phyloP scores from a whole-genome alignment of 2,797 vertebrate species.

The Sandelia bainsii region DNA sequence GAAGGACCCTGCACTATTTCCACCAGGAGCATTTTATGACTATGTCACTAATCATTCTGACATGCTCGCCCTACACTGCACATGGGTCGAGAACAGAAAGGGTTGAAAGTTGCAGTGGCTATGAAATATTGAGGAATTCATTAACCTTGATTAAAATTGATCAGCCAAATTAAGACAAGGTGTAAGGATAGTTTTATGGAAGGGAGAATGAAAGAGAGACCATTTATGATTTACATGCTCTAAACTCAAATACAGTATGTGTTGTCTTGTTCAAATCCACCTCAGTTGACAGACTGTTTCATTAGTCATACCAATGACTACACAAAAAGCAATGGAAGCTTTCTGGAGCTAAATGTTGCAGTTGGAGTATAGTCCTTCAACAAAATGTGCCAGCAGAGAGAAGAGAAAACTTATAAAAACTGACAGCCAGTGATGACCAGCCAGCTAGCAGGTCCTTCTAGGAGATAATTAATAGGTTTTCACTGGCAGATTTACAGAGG shows the following conservation, averaged over 20 bases:
- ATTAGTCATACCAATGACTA: conserved; percentile 58
- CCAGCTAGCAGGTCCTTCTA: conserved; percentile 73
- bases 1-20: conserved; percentile 52
- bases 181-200: conserved; percentile 33
- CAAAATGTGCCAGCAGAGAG: conserved; percentile 66
- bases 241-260: conserved; percentile 33
- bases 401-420: conserved; percentile 76
- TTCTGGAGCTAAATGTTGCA: conserved; percentile 64
- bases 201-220: conserved; percentile 31
- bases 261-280: conserved; percentile 33
- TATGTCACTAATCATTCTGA: conserved; percentile 69
- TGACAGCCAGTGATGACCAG: conserved; percentile 76
- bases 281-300: conserved; percentile 49
- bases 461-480: conserved; percentile 81
- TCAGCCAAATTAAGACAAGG: conserved; percentile 50
- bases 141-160: conserved; percentile 72
- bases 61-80: conserved; percentile 41
- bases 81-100: conserved; percentile 36
- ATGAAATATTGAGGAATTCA: conserved; percentile 67
- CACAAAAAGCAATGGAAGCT: conserved; percentile 48
- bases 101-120: conserved; percentile 43
- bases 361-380: conserved; percentile 51
- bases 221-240: conserved; percentile 35
- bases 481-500: conserved; percentile 78
- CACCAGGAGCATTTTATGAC: conserved; percentile 56